These are phyloP conservation scores for Cyclophora punctaria DNA, from an alignment of 2,888 invertebrate species.

Conservation along the genomic window DNA sequence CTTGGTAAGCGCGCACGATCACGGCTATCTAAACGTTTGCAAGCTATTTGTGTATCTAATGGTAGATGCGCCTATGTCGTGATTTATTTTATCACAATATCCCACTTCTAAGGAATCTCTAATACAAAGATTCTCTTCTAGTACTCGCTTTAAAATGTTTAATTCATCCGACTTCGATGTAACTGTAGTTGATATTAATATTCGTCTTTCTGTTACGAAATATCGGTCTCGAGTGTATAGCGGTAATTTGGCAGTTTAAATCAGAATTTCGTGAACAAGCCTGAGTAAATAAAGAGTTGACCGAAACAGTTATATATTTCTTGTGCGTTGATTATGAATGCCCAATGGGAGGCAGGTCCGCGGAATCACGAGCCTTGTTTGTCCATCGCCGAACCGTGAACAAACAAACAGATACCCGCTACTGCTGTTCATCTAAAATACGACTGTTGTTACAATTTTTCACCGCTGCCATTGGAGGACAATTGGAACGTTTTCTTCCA, in stretches of 20 bases:
- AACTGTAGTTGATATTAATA: slow-evolving; percentile 11
- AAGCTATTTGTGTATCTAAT: slow-evolving; percentile 27
- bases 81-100: slow-evolving; percentile 30
- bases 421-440: no score
- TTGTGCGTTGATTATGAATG: slow-evolving; percentile 46
- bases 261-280: slow-evolving; percentile 2
- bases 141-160: slow-evolving; percentile 15
- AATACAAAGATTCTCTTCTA: slow-evolving; percentile 23
- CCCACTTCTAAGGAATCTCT: slow-evolving; percentile 19
- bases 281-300: no score
- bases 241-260: no score
- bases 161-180: slow-evolving; percentile 18
- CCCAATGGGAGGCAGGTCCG: slow-evolving; percentile 26
- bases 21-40: slow-evolving; percentile 11
- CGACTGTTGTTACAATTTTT: slow-evolving; percentile 33
- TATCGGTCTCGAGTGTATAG: no score
- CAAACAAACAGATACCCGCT: slow-evolving; percentile 27
- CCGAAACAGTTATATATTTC: slow-evolving; percentile 15
- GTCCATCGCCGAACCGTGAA: slow-evolving; percentile 30
- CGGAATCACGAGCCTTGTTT: slow-evolving; percentile 35
- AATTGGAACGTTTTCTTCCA: no score
- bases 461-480: no score
- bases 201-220: slow-evolving; percentile 2
- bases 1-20: not conserved
- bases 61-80: slow-evolving; percentile 21